Evolutionary conservation across 1,140 invertebrate species (phyloP), one percentile per base, ranked within the genome.

Genomic region (Panagrolaimus sp.): DNA sequence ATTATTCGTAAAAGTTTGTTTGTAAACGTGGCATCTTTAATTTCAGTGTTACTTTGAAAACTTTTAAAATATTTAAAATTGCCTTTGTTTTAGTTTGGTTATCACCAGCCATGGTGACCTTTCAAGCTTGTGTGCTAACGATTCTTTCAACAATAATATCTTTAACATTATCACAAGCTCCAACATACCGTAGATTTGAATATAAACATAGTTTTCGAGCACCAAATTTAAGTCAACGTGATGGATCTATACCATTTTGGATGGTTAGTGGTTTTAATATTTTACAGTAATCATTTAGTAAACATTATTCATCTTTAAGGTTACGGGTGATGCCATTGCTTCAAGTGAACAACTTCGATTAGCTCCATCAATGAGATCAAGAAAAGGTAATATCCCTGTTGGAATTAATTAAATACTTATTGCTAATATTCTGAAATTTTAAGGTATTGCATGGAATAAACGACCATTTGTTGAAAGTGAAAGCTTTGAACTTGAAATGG

Each of bases 151-250:
- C 31, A 4, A 38, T 38, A 38, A 38, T 38, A 38, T 38, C 31
- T 38, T 7, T 38, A 38, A 38, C 31, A 38, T 38, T 71, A 25
- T 9, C 70, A 23, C 70, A 62, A 73, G 43, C 71, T 11, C 70
- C 44, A 16, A 64, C 42, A 8, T 44, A 65, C 25, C n/a, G 53
- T 16, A 20, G 64, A 44, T 98, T 98, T 84, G 94, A 98, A 85
- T 98, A 98, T 84, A 98, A 98, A 86, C 95, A 92, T 85, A 95
- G 92, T 65, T 98, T 98, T 84, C 97, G 98, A 86, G 93, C 94
- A 53, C 96, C 96, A 31, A 97, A 98, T 87, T 87, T 98, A 84
- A 92, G 93, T 31, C 95, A 98, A 87, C 95, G 93, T 85, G 96
- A 98, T 87, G 93, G 93, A 71, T 91, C 89, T 62, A 92, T 98